Base-by-base conservation (phyloP, 2,888 invertebrate genomes). In the Gymnosoma rotundatum region DNA sequence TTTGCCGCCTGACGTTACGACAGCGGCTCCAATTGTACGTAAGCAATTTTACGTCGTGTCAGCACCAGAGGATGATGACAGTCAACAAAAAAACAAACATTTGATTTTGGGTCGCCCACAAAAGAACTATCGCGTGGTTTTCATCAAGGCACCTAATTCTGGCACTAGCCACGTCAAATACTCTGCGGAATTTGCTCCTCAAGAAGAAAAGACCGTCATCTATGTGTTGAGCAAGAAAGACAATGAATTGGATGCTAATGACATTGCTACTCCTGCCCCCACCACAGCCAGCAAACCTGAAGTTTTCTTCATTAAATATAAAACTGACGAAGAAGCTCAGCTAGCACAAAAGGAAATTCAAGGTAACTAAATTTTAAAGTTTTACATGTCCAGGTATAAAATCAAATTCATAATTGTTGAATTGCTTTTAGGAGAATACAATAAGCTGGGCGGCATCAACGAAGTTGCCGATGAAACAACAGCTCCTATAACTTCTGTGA, bases 161-260 rank as follows among this genome's bases (percentile, higher is more conserved):
- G 86, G 85, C 3, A 86, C 79, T 66, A 86, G 85, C 8, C 88
- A 88, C 5, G 83, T 89, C 0, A 88, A 86, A 52, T 88, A 91
- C 20, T 89, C 91, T 0, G 91, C 91, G 0, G 90, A 90, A 84
- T 87, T 90, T 84, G 91, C 92, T 7, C 91, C 91, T 21, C 90
- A 91, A 78, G 91, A 92, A 87, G 92, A 92, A 69, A 92, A 92
- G 82, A 92, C 92, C 3, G 91, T 91, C 60, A 92, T 92, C 83
- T 92, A 92, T 81, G 92, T 92, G 10, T 87, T 92, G 20, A 90
- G 88, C 63, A 90, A 92, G 79, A 92, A 92, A 82, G 89, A 89
- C 16, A 87, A 89, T 45, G 90, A 90, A 36, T 83, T 91, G 66
- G 86, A 90, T 78, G 88, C 89, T 58, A 84, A 87, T 64, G 91